A percentile compares a stretch with the other conserved stretches of the same genome.
phyloP scores from a whole-genome alignment of 1,140 invertebrate species.

The Trichoplusia ni region DNA sequence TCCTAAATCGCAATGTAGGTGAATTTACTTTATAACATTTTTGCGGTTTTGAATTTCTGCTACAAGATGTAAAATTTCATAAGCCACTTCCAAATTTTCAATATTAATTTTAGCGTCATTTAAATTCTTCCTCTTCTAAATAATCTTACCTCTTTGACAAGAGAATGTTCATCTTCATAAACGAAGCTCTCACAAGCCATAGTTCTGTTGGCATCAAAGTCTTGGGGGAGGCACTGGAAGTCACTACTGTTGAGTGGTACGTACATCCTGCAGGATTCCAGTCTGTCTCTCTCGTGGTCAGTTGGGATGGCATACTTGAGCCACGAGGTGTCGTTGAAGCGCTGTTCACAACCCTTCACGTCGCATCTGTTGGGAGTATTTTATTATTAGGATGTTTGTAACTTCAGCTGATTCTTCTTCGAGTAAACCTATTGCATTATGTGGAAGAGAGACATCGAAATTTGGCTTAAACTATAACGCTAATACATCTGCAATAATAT shows the following conservation, averaged over 20 bases:
- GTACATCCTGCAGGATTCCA: slow-evolving; percentile 54
- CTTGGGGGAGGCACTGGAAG: slow-evolving; percentile 50
- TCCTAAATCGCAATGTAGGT: too few species aligned
- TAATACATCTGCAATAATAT: too few species aligned
- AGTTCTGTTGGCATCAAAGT: slow-evolving; percentile 57
- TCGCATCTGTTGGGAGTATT: slow-evolving; percentile 56
- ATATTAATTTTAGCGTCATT: too few species aligned
- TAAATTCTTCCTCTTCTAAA: neutral
- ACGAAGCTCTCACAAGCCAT: slow-evolving; percentile 56
- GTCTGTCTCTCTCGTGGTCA: slow-evolving; percentile 37
- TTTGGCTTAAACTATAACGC: too few species aligned
- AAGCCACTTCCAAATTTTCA: too few species aligned
- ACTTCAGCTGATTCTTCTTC: too few species aligned
- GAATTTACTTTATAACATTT: too few species aligned
- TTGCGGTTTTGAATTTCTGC: too few species aligned
- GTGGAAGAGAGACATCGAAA: too few species aligned
- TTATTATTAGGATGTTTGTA: too few species aligned
- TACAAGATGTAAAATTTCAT: too few species aligned
- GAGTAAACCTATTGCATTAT: too few species aligned
- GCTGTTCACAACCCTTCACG: slow-evolving; percentile 65
- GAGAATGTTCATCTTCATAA: slow-evolving; percentile 58
- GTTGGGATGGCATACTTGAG: slow-evolving; percentile 61
- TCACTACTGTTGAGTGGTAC: slow-evolving; percentile 35
- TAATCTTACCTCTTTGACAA: slow-evolving; percentile 73
- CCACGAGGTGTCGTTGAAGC: slow-evolving; percentile 73